These are phyloP conservation scores for Sminthurinus signatus DNA, from an alignment of 1,140 invertebrate species.

Conservation along the genomic window DNA sequence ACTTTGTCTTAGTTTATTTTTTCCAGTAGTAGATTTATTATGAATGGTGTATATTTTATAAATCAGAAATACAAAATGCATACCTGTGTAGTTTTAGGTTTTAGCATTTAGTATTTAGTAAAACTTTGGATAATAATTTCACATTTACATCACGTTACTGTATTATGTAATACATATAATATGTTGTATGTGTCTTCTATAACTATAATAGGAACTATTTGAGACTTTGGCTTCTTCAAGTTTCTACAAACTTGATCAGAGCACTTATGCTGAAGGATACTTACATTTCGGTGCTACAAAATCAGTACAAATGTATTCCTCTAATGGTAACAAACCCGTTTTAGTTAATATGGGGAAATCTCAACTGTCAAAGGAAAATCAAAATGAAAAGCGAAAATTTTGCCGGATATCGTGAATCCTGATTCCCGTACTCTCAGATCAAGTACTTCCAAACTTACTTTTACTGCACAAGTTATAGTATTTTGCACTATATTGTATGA, in stretches of 20 bases:
- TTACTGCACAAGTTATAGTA: too few species aligned
- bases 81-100: too few species aligned
- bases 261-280: conserved; percentile 6
- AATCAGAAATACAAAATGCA: too few species aligned
- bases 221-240: not conserved
- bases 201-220: not conserved
- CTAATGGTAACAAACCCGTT: conserved; percentile 7
- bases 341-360: not conserved
- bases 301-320: not conserved
- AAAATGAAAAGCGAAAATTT: not conserved
- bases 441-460: too few species aligned
- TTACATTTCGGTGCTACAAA: conserved; percentile 7
- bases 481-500: too few species aligned
- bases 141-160: too few species aligned
- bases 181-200: too few species aligned
- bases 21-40: too few species aligned
- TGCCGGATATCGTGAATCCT: not conserved
- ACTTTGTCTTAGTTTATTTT: not conserved
- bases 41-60: not conserved
- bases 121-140: too few species aligned
- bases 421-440: not conserved
- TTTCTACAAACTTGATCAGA: not conserved
- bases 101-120: too few species aligned
- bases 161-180: too few species aligned
- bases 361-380: conserved; percentile 1